A percentile compares a stretch with the other conserved stretches of the same genome.
phyloP scores from a whole-genome alignment of 2,797 vertebrate genomes.

The Thripadectes ignobilis region DNA sequence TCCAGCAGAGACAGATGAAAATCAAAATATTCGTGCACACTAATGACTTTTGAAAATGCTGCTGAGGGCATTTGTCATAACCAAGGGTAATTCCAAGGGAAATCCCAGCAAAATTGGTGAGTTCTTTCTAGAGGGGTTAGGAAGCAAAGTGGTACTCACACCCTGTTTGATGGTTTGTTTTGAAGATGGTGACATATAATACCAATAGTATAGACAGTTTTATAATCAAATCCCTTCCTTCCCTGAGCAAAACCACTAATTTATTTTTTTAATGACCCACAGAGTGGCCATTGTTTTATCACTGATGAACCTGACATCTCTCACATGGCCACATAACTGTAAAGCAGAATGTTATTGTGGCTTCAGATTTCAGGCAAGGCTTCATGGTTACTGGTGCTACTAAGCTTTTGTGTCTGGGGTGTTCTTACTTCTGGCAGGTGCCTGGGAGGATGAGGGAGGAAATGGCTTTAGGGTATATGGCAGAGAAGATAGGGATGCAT shows the following conservation, averaged over 20 bases:
- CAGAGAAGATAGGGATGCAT: background rate
- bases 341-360: background rate
- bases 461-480: background rate
- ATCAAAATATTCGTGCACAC: rapidly evolving
- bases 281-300: background rate
- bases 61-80: background rate
- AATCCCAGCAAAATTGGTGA: background rate
- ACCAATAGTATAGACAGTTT: background rate
- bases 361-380: background rate
- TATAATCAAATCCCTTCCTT: background rate
- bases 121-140: background rate
- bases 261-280: background rate
- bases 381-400: background rate
- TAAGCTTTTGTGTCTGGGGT: background rate
- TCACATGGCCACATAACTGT: background rate
- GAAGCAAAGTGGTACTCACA: background rate
- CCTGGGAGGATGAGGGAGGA: background rate
- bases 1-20: background rate
- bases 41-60: background rate
- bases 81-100: background rate
- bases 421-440: background rate
- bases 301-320: background rate
- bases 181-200: background rate
- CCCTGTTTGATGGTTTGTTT: background rate
- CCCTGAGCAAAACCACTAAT: rapidly evolving